Percentiles rank a stretch among this genome's conserved stretches.
These are phyloP conservation scores for Drosophila pruinosa DNA, from an alignment of 1,140 invertebrate species.

Conservation along the genomic window DNA sequence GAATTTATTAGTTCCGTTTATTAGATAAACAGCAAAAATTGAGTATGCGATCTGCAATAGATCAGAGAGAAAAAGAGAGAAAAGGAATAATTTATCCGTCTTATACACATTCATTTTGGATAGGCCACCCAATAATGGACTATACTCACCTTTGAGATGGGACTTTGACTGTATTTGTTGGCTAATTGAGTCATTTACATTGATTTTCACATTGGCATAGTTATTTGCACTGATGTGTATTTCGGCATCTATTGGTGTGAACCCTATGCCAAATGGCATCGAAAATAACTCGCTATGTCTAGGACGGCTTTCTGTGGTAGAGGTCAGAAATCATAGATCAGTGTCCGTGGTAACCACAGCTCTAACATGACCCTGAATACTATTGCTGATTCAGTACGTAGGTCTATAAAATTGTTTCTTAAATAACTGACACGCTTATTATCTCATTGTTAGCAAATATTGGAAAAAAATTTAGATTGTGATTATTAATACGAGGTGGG, in stretches of 20 bases:
- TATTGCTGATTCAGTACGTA: no score
- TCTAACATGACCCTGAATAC: no score
- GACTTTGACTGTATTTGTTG: conserved; percentile 4
- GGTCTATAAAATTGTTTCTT: no score
- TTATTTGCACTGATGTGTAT: neutral
- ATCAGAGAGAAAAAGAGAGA: conserved; percentile 32
- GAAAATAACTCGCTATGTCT: neutral
- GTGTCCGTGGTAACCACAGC: no score
- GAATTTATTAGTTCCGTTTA: conserved; percentile 30
- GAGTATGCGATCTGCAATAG: conserved; percentile 56
- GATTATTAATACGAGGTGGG: no score
- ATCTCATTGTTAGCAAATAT: no score
- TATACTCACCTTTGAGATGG: conserved; percentile 41
- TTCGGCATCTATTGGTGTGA: neutral
- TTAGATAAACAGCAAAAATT: conserved; percentile 53
- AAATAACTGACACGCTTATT: no score
- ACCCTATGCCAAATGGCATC: conserved; percentile 7
- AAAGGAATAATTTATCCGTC: neutral
- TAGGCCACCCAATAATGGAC: conserved; percentile 1
- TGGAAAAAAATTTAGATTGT: no score
- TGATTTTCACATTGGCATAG: conserved; percentile 5
- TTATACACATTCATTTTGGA: neutral
- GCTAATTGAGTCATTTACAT: conserved; percentile 1
- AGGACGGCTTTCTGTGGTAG: no score
- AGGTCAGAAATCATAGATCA: no score